Percentiles rank a stretch among this genome's conserved stretches.
These are phyloP conservation scores for Heliangelus exortis DNA, from an alignment of 2,797 vertebrate species.

Conservation along the genomic window DNA sequence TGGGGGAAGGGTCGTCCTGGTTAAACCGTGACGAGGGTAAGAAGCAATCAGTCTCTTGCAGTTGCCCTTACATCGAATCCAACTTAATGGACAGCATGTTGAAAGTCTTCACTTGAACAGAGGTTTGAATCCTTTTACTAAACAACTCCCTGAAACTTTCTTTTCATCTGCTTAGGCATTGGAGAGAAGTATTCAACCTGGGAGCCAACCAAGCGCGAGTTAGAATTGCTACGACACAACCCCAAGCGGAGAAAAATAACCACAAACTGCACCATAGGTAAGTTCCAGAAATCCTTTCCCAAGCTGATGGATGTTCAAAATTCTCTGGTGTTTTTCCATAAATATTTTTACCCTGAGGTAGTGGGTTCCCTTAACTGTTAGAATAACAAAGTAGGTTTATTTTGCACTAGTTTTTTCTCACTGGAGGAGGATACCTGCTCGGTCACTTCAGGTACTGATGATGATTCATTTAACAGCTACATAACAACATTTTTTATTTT, in stretches of 20 bases:
- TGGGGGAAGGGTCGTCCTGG: no score
- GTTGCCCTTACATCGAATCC: background rate
- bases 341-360: background rate
- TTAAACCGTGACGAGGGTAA: background rate
- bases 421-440: background rate
- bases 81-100: background rate
- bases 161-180: constrained; percentile 82
- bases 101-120: background rate
- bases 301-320: background rate
- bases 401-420: background rate
- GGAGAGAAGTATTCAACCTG: constrained; percentile 98
- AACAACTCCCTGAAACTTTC: constrained; percentile 52
- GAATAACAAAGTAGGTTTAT: background rate
- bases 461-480: background rate
- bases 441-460: background rate
- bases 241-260: constrained; percentile 99
- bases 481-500: background rate
- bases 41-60: background rate
- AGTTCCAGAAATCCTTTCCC: background rate
- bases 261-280: constrained; percentile 98
- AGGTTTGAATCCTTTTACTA: background rate
- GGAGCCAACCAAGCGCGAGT: constrained; percentile 97
- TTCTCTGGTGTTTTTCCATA: background rate
- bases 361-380: background rate
- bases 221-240: constrained; percentile 98